Evolutionary conservation across 1,140 invertebrate genomes (phyloP).

Genomic region (Solenopsis fugax): DNA sequence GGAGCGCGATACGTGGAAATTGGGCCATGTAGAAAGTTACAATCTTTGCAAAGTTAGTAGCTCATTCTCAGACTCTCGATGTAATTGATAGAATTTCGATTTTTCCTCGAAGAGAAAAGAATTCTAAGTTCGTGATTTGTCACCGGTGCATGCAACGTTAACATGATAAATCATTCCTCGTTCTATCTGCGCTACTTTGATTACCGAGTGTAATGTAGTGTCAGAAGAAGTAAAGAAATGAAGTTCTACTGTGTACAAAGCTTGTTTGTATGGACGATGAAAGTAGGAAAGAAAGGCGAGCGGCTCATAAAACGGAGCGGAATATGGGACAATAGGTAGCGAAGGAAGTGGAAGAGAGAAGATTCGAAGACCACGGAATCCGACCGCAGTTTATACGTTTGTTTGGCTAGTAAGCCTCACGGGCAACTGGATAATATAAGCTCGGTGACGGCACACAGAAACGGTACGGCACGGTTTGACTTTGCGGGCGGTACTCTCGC

Average conservation of each 20-base stretch:
- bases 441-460: constrained; percentile 69
- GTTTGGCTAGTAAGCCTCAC: constrained; percentile 80
- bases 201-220: constrained; percentile 1
- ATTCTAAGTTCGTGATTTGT: background rate
- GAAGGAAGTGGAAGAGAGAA: background rate
- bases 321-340: background rate
- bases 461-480: constrained; percentile 72
- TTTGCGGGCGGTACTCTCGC: constrained; percentile 73
- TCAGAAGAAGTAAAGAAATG: background rate
- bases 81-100: background rate
- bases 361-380: constrained; percentile 70
- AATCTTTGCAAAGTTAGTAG: background rate
- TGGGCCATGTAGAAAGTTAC: background rate
- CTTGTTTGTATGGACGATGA: background rate
- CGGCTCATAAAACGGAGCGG: background rate
- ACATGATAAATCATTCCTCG: constrained; percentile 22
- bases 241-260: background rate
- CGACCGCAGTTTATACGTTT: constrained; percentile 77
- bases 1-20: background rate
- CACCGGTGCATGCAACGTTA: background rate
- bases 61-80: background rate
- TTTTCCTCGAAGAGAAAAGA: background rate
- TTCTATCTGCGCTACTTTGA: constrained; percentile 3
- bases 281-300: background rate
- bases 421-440: constrained; percentile 82